Base-by-base conservation (phyloP, 2,113 vertebrate genomes). In the Cricetomys ansorgei region DNA sequence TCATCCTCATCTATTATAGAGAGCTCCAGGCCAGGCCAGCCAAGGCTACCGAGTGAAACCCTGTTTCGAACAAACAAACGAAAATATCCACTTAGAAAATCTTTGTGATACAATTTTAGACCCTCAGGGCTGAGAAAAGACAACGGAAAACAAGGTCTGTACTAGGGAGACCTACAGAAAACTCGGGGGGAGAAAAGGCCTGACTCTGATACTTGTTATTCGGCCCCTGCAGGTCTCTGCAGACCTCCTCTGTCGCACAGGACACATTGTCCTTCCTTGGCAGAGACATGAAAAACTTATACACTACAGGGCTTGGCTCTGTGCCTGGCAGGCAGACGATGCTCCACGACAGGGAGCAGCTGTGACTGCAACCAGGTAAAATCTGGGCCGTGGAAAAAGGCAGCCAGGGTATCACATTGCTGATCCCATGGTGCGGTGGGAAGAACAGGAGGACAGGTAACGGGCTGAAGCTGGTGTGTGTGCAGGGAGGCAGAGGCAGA, bases 31-130 rank as follows among this genome's bases (percentile, higher is more conserved):
- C 29, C 31, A 67, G 31, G 15, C 27, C 12, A 50, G 43, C 45
- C 45, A 76, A 25, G 27, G 45, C 27, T 76, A 76, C 7, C 31
- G 31, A 76, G 75, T 45, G 72, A 75, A 43, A 75, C 72, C 40
- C 40, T n/a, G n/a, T n/a, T n/a, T n/a, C n/a, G n/a, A n/a, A n/a
- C n/a, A n/a, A n/a, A n/a, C n/a, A 73, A 69, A 76, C 43, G 48
- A 81, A 89, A 50, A 15, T 10, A 40, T 75, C 40, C 50, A 27
- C 40, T 3, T 43, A 55, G 6, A 91, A 88, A 37, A 83, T 53
- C 83, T 91, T 88, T 79, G 50, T 83, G 77, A 92, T 53, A 16
- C 73, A 85, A n/a, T 50, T 31, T 53, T 79, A 67, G 76, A 11
- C 27, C 37, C 55, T 65, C 48, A 45, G n/a, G 72, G n/a, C 89